phyloP scores from a whole-genome alignment of 2,797 vertebrate genomes.

The Odontamblyopus lacepedii region DNA sequence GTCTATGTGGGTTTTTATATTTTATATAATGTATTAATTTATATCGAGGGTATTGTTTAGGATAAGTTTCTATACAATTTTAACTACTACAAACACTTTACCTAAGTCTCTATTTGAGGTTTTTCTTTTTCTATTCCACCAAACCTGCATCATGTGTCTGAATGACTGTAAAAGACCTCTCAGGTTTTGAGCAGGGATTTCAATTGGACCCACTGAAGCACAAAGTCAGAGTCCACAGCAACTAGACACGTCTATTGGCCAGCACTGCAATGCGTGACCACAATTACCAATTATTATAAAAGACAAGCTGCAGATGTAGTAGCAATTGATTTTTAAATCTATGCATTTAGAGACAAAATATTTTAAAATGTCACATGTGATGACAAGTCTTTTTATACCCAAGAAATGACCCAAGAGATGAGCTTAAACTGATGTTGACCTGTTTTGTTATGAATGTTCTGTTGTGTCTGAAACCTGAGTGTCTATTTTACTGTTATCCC shows the following conservation, averaged over 20 bases:
- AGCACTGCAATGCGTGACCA: slow-evolving; percentile 38
- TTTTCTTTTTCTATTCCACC: slow-evolving; percentile 27
- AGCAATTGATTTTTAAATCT: slow-evolving; percentile 53
- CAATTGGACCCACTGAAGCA: slow-evolving; percentile 63
- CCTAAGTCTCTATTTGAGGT: slow-evolving; percentile 45
- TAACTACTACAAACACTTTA: slow-evolving; percentile 44
- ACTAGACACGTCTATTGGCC: slow-evolving; percentile 50
- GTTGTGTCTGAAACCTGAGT: slow-evolving; percentile 36
- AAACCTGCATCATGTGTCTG: slow-evolving; percentile 22
- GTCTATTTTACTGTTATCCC: slow-evolving; percentile 16
- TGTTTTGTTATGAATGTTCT: slow-evolving; percentile 38
- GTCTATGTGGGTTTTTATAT: slow-evolving; percentile 60
- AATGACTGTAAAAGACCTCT: slow-evolving; percentile 36
- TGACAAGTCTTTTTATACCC: slow-evolving; percentile 36
- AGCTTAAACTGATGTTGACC: slow-evolving; percentile 23
- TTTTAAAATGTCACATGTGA: slow-evolving; percentile 11
- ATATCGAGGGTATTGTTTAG: slow-evolving; percentile 55
- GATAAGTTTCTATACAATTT: slow-evolving; percentile 34
- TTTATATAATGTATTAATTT: slow-evolving; percentile 70
- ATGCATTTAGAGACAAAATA: slow-evolving; percentile 66
- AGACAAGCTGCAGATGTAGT: slow-evolving; percentile 50
- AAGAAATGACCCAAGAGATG: slow-evolving; percentile 22
- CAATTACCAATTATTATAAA: slow-evolving; percentile 19
- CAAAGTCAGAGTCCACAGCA: slow-evolving; percentile 58
- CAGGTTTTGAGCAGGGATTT: slow-evolving; percentile 49